These are phyloP conservation scores for Drosophila arizonae DNA, from an alignment of 1,140 invertebrate species.

Conservation along the genomic window DNA sequence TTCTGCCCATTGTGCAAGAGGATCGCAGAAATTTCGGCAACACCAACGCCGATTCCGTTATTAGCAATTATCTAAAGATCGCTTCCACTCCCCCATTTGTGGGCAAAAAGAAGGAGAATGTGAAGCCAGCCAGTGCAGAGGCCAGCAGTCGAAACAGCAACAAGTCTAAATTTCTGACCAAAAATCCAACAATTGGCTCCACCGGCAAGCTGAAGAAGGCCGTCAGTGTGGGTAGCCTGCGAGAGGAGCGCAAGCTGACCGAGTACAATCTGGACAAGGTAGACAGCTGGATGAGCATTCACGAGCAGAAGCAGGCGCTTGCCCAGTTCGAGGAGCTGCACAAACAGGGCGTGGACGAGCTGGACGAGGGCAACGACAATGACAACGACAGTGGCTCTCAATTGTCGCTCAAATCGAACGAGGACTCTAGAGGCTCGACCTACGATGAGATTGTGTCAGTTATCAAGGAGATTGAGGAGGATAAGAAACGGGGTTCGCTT, in stretches of 20 bases:
- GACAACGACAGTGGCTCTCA: conserved; percentile 58
- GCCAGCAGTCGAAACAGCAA: conserved; percentile 5
- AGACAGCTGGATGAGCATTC: conserved; percentile 81
- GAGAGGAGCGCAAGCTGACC: conserved; percentile 74
- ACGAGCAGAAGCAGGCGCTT: conserved; percentile 65
- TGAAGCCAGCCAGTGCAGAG: conserved; percentile 60
- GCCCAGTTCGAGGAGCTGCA: conserved; percentile 55
- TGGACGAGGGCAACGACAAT: conserved; percentile 57
- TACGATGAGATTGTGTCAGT: conserved; percentile 82
- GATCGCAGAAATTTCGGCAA: conserved; percentile 38
- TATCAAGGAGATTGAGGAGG: conserved; percentile 82
- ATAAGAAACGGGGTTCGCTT: conserved; percentile 71
- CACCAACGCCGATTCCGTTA: conserved; percentile 62
- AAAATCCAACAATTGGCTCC: conserved; percentile 14
- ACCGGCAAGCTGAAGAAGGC: conserved; percentile 65
- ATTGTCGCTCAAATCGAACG: conserved; percentile 68
- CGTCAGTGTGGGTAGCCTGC: conserved; percentile 61
- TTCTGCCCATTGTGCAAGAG: conserved; percentile 54
- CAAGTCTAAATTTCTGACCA: conserved; percentile 28
- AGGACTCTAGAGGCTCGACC: conserved; percentile 73
- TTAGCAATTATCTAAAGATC: conserved; percentile 76
- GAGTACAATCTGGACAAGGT: conserved; percentile 82
- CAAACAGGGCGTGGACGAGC: conserved; percentile 52
- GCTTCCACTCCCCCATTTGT: conserved; percentile 54
- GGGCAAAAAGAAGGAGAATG: conserved; percentile 77